A percentile compares a stretch with the other conserved stretches of the same genome.
phyloP scores from a whole-genome alignment of 2,797 vertebrate genomes.

The Anisognathus igniventris region DNA sequence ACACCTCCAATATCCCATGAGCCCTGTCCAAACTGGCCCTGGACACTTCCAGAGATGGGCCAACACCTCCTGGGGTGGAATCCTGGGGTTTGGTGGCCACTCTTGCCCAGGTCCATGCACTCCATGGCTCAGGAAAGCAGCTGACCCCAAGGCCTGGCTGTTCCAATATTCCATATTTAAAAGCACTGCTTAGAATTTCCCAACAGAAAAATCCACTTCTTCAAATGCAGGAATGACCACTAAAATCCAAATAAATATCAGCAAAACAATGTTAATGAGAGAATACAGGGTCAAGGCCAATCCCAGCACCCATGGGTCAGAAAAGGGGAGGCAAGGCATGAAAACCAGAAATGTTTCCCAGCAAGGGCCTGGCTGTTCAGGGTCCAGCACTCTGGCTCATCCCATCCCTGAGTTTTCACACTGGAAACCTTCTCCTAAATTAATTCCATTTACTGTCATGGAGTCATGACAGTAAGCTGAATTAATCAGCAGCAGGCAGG shows the following conservation, averaged over 20 bases:
- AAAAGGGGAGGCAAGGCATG: neutral
- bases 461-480: too few species aligned
- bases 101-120: neutral
- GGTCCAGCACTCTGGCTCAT: neutral
- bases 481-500: neutral
- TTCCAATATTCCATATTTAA: neutral
- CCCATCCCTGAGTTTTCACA: fast-evolving
- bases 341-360: neutral
- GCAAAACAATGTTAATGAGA: neutral
- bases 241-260: neutral
- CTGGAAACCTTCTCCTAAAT: neutral
- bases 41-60: neutral
- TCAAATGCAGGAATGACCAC: neutral
- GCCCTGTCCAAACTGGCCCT: neutral
- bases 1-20: neutral
- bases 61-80: neutral
- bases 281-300: neutral
- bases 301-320: fast-evolving
- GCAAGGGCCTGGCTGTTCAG: neutral
- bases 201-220: neutral
- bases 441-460: neutral
- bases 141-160: neutral
- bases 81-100: neutral
- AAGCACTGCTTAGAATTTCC: neutral
- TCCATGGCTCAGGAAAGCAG: neutral